A percentile compares a stretch with the other conserved stretches of the same genome.
Evolutionary conservation across 2,113 vertebrate species (phyloP).

Genomic region (Furnarius figulus): DNA sequence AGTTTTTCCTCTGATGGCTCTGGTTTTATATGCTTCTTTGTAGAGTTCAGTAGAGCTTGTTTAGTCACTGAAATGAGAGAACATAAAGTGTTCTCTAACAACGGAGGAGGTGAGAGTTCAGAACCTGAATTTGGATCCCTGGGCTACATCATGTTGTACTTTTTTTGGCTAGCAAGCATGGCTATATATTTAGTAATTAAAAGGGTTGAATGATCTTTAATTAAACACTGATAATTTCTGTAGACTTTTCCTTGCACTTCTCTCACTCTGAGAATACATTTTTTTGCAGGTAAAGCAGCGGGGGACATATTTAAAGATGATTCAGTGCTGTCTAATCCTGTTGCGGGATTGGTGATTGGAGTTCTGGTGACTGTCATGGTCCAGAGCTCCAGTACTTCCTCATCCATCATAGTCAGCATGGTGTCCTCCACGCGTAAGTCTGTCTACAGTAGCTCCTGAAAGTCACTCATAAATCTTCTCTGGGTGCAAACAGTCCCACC

Average conservation of each 20-base stretch:
- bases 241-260: not conserved
- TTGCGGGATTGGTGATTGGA: slow-evolving; percentile 92
- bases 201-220: not conserved
- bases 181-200: not conserved
- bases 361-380: slow-evolving; percentile 95
- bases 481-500: not conserved
- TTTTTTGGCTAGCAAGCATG: not conserved
- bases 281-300: slow-evolving; percentile 86
- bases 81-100: not conserved
- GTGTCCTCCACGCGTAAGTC: slow-evolving; percentile 91
- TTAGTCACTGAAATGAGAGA: not conserved
- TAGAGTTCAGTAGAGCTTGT: not conserved
- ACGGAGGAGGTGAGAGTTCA: not conserved
- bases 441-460: not conserved
- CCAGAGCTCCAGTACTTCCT: slow-evolving; percentile 95
- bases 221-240: not conserved
- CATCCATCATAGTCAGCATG: slow-evolving; percentile 98
- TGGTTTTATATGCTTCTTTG: not conserved
- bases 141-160: not conserved
- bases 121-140: not conserved
- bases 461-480: not conserved
- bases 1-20: not conserved
- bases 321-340: slow-evolving; percentile 87
- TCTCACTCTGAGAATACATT: not conserved
- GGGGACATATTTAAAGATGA: slow-evolving; percentile 95